Conservation (phyloP, 2,888 invertebrate genomes). For the Brachypalpus laphriformis region DNA sequence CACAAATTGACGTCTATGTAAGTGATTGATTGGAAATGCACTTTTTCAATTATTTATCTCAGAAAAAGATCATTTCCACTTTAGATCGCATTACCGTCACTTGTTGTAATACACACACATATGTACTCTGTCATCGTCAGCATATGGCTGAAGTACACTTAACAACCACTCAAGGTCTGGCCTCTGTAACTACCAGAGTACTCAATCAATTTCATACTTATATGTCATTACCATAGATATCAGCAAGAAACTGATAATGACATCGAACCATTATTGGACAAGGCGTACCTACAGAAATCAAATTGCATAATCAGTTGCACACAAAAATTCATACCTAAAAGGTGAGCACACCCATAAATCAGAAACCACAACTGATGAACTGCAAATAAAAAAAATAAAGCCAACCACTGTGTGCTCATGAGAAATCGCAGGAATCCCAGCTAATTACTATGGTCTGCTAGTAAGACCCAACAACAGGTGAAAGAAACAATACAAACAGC, state of each 20-base stretch:
- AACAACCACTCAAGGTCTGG: constrained; percentile 27
- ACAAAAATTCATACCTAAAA: constrained; percentile 30
- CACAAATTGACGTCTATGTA: background rate
- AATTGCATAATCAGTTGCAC: constrained; percentile 43
- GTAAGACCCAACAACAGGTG: constrained; percentile 9
- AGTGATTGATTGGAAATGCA: constrained; percentile 9
- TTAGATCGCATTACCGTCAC: constrained; percentile 3
- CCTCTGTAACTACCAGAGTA: background rate
- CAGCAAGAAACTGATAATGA: constrained; percentile 37
- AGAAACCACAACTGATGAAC: constrained; percentile 3
- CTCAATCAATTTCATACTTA: constrained; percentile 10
- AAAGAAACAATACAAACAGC: constrained; percentile 33
- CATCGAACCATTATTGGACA: constrained; percentile 36
- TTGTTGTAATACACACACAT: background rate
- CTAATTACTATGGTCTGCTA: constrained; percentile 34
- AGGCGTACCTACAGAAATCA: constrained; percentile 1
- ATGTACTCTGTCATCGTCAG: background rate
- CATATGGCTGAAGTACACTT: background rate
- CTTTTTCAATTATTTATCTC: constrained; percentile 4
- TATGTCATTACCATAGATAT: constrained; percentile 19
- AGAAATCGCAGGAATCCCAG: constrained; percentile 23
- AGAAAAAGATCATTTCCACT: background rate
- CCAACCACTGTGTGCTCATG: background rate
- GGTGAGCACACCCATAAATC: constrained; percentile 44
- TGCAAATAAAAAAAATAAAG: constrained; percentile 37